A percentile compares a stretch with the other conserved stretches of the same genome.
Conservation (phyloP, 2,888 invertebrate species). For the Smittia aterrima region DNA sequence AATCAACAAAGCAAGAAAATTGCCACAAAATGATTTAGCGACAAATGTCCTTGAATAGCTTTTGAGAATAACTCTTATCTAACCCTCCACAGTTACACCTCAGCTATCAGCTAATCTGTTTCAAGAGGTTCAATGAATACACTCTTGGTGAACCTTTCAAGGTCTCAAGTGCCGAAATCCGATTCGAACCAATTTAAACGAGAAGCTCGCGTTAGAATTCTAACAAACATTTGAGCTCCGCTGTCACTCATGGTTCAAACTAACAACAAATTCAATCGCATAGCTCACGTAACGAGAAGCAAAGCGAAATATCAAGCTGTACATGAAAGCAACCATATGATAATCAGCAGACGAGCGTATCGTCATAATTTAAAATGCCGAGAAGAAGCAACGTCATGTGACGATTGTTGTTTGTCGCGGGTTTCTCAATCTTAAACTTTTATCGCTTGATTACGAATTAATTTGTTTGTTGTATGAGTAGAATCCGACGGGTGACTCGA, state of each 20-base stretch:
- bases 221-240: too few species aligned
- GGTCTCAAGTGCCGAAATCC: too few species aligned
- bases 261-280: background rate
- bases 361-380: background rate
- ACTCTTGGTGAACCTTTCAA: too few species aligned
- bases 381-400: background rate
- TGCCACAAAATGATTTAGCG: too few species aligned
- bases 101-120: too few species aligned
- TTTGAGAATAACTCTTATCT: too few species aligned
- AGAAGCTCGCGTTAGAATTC: too few species aligned
- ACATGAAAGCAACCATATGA: background rate
- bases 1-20: too few species aligned
- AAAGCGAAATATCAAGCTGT: background rate
- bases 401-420: background rate
- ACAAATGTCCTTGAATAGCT: too few species aligned
- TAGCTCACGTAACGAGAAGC: background rate
- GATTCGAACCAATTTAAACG: too few species aligned
- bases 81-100: too few species aligned
- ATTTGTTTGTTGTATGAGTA: background rate
- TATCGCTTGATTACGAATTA: background rate
- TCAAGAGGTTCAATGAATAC: too few species aligned
- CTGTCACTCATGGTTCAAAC: background rate
- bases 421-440: background rate
- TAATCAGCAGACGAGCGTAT: background rate
- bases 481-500: background rate